These are phyloP conservation scores for Bembecia ichneumoniformis DNA, from an alignment of 2,888 invertebrate species.

Conservation along the genomic window DNA sequence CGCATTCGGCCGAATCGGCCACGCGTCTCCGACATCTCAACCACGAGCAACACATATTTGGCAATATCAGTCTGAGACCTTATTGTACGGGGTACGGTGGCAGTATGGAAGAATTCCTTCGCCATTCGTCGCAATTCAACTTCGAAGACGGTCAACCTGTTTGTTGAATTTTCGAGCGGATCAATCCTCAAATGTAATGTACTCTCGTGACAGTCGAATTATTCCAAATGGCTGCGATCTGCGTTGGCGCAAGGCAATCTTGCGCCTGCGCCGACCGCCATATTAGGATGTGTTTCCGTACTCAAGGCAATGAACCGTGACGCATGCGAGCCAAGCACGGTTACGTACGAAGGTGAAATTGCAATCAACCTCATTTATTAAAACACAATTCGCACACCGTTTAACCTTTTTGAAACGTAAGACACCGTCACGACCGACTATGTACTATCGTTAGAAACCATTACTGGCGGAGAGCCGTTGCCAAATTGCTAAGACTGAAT, in stretches of 20 bases:
- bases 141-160: not conserved
- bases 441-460: not conserved
- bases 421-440: no score
- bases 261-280: slow-evolving; percentile 46
- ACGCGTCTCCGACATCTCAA: slow-evolving; percentile 54
- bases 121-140: not conserved
- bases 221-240: slow-evolving; percentile 43
- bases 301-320: slow-evolving; percentile 69
- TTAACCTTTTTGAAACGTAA: not conserved
- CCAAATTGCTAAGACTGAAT: no score
- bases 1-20: slow-evolving; percentile 39
- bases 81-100: slow-evolving; percentile 2
- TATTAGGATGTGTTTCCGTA: slow-evolving; percentile 66
- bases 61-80: slow-evolving; percentile 21
- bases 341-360: slow-evolving; percentile 23
- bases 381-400: slow-evolving; percentile 8
- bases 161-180: not conserved
- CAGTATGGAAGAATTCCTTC: not conserved
- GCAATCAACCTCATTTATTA: slow-evolving; percentile 17
- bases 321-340: slow-evolving; percentile 37
- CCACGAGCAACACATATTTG: slow-evolving; percentile 65
- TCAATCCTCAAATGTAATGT: slow-evolving; percentile 19
- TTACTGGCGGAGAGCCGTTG: not conserved
- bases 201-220: slow-evolving; percentile 39
- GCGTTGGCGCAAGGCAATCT: slow-evolving; percentile 64